Percentiles rank a stretch among this genome's conserved stretches.
Conservation (phyloP, 2,113 vertebrate genomes). For the Notothenia coriiceps region DNA sequence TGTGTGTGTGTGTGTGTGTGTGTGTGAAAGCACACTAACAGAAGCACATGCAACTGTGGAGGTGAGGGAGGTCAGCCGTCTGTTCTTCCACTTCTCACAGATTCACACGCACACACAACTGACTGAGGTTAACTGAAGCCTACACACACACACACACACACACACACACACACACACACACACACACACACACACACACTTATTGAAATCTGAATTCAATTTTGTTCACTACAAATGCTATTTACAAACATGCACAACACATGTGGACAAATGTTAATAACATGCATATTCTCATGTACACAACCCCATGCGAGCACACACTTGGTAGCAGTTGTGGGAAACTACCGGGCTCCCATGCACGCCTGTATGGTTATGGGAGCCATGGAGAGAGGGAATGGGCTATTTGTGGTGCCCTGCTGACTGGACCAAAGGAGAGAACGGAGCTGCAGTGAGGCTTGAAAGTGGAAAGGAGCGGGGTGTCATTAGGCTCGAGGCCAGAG, state of each 20-base stretch:
- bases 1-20: constrained; percentile 26
- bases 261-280: constrained; percentile 34
- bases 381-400: constrained; percentile 57
- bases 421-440: constrained; percentile 56
- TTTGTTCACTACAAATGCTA: constrained; percentile 27
- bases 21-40: background rate
- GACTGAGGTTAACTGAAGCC: too few relatives aligned
- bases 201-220: constrained; percentile 4
- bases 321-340: constrained; percentile 62
- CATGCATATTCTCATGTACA: constrained; percentile 17
- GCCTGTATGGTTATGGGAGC: constrained; percentile 52
- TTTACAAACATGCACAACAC: constrained; percentile 41
- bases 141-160: constrained; percentile 4
- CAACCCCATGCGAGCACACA: constrained; percentile 37
- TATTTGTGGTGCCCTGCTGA: constrained; percentile 74
- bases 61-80: background rate
- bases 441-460: constrained; percentile 62
- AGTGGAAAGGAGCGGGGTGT: constrained; percentile 60
- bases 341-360: constrained; percentile 53
- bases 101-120: background rate
- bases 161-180: background rate
- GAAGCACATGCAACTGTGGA: background rate
- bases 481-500: constrained; percentile 63
- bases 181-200: background rate
- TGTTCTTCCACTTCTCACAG: background rate